Evolutionary conservation across 1,140 invertebrate species (phyloP), one percentile per base, ranked within the genome.

Genomic region (Atta texana): DNA sequence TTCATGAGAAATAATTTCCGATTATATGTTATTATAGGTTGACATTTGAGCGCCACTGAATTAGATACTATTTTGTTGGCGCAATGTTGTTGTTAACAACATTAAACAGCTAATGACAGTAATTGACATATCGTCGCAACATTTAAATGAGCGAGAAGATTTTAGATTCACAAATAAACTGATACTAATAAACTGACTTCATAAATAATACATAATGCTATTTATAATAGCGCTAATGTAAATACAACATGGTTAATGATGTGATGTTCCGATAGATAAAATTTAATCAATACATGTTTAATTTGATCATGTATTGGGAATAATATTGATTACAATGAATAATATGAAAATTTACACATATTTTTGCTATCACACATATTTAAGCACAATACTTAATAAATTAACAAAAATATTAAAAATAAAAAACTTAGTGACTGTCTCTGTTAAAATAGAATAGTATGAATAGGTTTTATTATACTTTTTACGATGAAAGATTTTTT

Each of bases 181-280:
- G 31, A 39, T 74, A 24, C 34, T 84, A 84, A 63, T 75, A 51
- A 34, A 63, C 39, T 24, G 55, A 74, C 39, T 74, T 44, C 55
- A 12, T 74, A 82, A 24, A 82, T 82, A 57, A 82, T 61, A 82
- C 18, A 74, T 31, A 24, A 61, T n/a, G 24, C 59, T 82, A 72
- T 82, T 82, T 82, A 71, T 18, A 12, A 72, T 21, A 71, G 1
- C 10, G 8, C 1, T 49, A 61, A 3, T 51, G 39, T 8, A 74
- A 28, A 39, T 59, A 18, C 16, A 39, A n/a, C 21, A 3, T 24
- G 28, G 6, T 71, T 59, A 51, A 49, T 69, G 53, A 63, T 63
- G 71, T 63, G 71, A 63, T 63, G 34, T 63, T 16, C 3, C 53
- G 18, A 61, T 5, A n/a, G 31, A 74, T 18, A 44, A 61, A 74